phyloP scores from a whole-genome alignment of 1,140 invertebrate species.

The Aphis craccivora region DNA sequence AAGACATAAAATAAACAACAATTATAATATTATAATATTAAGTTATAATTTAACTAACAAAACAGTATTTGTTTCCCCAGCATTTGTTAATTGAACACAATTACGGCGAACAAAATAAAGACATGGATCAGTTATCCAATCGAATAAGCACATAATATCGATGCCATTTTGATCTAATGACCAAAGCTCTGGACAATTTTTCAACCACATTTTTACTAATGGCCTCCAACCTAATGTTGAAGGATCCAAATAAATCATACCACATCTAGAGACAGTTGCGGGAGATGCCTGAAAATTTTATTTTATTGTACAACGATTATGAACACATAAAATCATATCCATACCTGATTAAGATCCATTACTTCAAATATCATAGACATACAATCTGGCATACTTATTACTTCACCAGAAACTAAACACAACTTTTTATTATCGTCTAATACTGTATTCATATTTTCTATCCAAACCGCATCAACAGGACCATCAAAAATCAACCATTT shows the following conservation, averaged over 20 bases:
- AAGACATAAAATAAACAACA: no score
- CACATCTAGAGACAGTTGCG: constrained; percentile 90
- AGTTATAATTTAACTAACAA: constrained; percentile 55
- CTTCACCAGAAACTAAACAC: constrained; percentile 80
- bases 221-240: constrained; percentile 80
- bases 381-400: constrained; percentile 77
- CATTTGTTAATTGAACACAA: constrained; percentile 73
- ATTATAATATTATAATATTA: neutral
- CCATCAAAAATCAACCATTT: constrained; percentile 87
- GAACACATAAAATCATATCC: neutral
- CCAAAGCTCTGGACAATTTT: constrained; percentile 70
- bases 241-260: constrained; percentile 80
- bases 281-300: constrained; percentile 73
- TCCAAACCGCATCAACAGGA: constrained; percentile 79
- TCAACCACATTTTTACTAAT: constrained; percentile 78
- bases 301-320: neutral
- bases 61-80: constrained; percentile 77
- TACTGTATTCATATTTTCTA: constrained; percentile 80
- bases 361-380: constrained; percentile 96
- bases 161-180: constrained; percentile 66
- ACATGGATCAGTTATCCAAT: constrained; percentile 78
- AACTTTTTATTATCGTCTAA: constrained; percentile 92
- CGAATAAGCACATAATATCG: constrained; percentile 69
- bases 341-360: constrained; percentile 74
- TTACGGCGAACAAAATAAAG: constrained; percentile 74